Evolutionary conservation across 2,113 vertebrate genomes (phyloP).

Genomic region (Diadophis punctatus): DNA sequence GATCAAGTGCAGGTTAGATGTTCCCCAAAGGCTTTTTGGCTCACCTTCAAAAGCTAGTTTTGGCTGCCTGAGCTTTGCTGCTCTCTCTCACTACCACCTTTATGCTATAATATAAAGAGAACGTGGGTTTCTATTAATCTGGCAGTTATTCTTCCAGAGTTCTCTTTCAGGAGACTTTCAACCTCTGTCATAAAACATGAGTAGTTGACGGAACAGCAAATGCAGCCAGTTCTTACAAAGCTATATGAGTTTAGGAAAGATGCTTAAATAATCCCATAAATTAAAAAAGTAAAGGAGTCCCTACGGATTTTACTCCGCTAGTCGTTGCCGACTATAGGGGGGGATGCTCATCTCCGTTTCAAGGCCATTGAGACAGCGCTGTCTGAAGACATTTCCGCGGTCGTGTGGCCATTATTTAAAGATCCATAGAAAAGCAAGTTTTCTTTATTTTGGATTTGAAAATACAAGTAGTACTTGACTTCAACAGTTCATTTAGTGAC

Average conservation of each 20-base stretch:
- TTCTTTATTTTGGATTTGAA: not conserved
- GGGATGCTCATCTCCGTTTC: not conserved
- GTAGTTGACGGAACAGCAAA: not conserved
- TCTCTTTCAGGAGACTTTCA: not conserved
- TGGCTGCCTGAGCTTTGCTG: constrained; percentile 40
- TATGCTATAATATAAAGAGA: not conserved
- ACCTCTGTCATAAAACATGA: not conserved
- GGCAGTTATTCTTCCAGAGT: not conserved
- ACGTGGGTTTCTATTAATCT: not conserved
- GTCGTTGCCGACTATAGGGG: too few relatives aligned
- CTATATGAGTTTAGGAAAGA: not conserved
- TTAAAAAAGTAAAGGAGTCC: not conserved
- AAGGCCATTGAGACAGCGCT: not conserved
- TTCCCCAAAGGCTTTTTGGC: constrained; percentile 16
- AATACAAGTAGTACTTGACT: not conserved
- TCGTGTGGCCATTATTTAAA: not conserved
- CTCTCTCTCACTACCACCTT: constrained; percentile 16
- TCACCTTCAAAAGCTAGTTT: constrained; percentile 17
- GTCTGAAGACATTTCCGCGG: not conserved
- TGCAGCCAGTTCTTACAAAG: not conserved
- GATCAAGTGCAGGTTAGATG: constrained; percentile 1
- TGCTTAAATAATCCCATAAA: not conserved
- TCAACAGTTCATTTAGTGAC: not conserved
- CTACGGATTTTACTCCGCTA: too few relatives aligned
- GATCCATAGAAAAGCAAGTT: not conserved